Base-by-base conservation (phyloP, 2,113 vertebrate species). In the Synchiropus splendidus region DNA sequence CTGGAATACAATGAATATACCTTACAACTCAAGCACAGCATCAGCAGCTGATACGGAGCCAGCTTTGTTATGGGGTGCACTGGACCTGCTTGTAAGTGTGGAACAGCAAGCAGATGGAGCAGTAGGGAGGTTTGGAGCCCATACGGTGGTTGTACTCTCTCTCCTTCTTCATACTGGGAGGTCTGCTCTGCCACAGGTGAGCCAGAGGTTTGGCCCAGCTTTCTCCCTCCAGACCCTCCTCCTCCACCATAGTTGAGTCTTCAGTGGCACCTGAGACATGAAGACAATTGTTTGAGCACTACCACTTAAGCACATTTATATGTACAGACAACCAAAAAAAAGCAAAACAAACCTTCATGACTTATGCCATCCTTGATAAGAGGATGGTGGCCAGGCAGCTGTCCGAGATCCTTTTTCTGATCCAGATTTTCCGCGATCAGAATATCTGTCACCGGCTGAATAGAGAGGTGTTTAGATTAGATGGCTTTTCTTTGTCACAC, bases 121-220 rank as follows among this genome's bases (percentile, higher is more conserved):
- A 99, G 73, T 92, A 89, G 0, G 95, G 95, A 8, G 89, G 58
- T 66, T 89, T 87, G 43, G 85, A 88, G 34, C 89, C 90, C 77
- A 89, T 87, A 46, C 72, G 79, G 30, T 84, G 81, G 48, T 99
- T 99, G 75, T 91, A 95, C 45, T 94, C 92, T 50, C 79, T 87
- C 60, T 97, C 94, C 1, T 87, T 89, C 72, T 92, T 89, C 58
- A 92, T 87, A 67, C 89, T 95, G 0, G 83, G 86, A 0, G 92
- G 92, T 36, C 87, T 85, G 70, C 87, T 94, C 77, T 95, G 92
- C 95, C 94, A 99, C 27, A 98, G 79, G 30, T 93, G 90, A 63
- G 88, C 80, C 43, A 99, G 82, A 6, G 91, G 89, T 56, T 92
- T 94, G 10, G 94, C 90, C 94, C 94, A 98, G 6, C 80, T 61